Base-by-base conservation (phyloP, 2,888 invertebrate species). In the Zelleria hepariella region DNA sequence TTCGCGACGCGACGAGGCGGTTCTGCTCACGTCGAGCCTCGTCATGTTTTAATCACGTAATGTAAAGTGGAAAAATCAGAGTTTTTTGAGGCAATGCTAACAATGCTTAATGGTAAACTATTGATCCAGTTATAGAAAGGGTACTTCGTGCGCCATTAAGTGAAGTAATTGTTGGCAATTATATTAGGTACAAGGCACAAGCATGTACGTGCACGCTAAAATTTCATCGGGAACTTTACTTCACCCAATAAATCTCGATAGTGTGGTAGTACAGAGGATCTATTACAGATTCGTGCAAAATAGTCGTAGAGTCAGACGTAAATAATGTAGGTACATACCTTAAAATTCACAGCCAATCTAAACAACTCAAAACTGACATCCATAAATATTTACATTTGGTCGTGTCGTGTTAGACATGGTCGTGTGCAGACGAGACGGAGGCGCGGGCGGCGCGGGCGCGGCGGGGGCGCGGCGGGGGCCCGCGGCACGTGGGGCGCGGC, bases 301-400 rank as follows among this genome's bases (percentile, higher is more conserved):
- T 20, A 77, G 78, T 77, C 68, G 72, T 58, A 58, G 51, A 49
- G 21, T 52, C 3, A 27, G 26, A 52, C 23, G 58, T 32, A 58
- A 58, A 52, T 47, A 42, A 32, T 26, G 54, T 76, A 80, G 74
- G 79, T 82, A 86, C 87, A 78, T 86, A 87, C 87, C 87, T 87
- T 83, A 80, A 86, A 86, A 85, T 85, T 86, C 81, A 87, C 86
- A 86, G 87, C 85, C 86, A 86, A 86, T 86, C 85, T 86, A 86
- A 87, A 86, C 84, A 86, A 86, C 83, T 84, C 83, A 85, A 86
- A 86, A 86, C 84, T 86, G 86, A 85, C 86, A 86, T 86, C 86
- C 86, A 84, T 87, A 87, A 86, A 86, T 87, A 86, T 87, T 87
- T 87, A 87, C 87, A 86, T 86, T 86, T 77, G 5, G 56, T 49